Percentiles rank a stretch among this genome's conserved stretches.
Conservation (phyloP, 2,888 invertebrate species). For the Macaria liturata region DNA sequence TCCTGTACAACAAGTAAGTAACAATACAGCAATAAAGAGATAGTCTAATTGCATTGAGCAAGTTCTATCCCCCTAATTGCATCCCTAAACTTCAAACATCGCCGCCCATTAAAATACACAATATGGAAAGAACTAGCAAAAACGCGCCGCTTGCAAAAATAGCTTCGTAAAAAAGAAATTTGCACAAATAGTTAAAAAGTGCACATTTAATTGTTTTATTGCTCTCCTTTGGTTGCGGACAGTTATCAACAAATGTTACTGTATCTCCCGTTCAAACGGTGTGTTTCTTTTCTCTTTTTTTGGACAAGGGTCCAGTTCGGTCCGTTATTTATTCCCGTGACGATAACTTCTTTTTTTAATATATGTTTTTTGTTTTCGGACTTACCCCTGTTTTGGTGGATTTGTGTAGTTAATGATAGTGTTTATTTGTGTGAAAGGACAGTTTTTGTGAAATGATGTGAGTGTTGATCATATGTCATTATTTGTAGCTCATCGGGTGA, state of each 20-base stretch:
- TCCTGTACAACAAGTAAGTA: not conserved
- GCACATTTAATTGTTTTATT: conserved; percentile 50
- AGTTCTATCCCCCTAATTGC: conserved; percentile 37
- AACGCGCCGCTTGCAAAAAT: conserved; percentile 34
- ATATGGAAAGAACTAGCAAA: conserved; percentile 40
- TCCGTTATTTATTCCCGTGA: conserved; percentile 47
- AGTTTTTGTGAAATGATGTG: not conserved
- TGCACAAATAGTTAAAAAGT: conserved; percentile 55
- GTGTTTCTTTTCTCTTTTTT: conserved; percentile 36
- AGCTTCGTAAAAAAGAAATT: conserved; percentile 72
- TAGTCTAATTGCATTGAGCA: conserved; percentile 25
- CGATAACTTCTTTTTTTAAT: conserved; percentile 38
- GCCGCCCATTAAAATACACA: conserved; percentile 23
- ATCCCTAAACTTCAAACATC: conserved; percentile 44
- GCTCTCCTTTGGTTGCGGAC: conserved; percentile 35
- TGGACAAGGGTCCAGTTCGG: conserved; percentile 33
- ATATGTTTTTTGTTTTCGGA: conserved; percentile 35
- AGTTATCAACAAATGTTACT: conserved; percentile 40
- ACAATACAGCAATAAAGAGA: not conserved
- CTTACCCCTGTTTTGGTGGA: conserved; percentile 27
- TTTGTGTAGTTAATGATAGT: conserved; percentile 13
- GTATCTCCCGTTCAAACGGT: conserved; percentile 29
- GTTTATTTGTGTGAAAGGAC: not conserved
- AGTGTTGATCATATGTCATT: too few species aligned
- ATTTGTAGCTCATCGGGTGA: too few species aligned